Conservation (phyloP, 2,113 vertebrate genomes). For the Casuarius casuarius region DNA sequence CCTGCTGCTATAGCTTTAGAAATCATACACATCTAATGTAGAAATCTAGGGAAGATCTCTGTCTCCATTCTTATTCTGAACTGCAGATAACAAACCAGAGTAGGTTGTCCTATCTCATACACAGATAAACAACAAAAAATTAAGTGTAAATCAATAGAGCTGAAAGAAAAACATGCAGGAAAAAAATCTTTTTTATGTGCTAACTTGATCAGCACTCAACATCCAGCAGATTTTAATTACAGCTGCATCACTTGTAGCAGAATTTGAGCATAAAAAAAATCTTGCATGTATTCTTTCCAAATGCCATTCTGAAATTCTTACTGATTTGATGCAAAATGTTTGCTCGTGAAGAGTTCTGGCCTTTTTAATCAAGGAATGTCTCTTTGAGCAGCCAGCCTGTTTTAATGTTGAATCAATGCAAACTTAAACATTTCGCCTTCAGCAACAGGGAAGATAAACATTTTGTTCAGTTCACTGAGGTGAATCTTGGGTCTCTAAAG, state of each 20-base stretch:
- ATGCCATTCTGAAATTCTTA: background rate
- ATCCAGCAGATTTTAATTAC: background rate
- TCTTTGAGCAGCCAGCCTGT: background rate
- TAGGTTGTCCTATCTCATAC: background rate
- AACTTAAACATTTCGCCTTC: conserved; percentile 22
- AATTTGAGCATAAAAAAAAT: background rate
- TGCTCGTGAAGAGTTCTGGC: background rate
- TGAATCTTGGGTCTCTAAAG: conserved; percentile 21
- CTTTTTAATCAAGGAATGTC: background rate
- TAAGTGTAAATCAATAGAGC: background rate
- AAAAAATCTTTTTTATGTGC: background rate
- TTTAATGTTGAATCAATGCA: background rate
- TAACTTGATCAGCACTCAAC: background rate
- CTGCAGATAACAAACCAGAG: background rate
- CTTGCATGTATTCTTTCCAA: background rate
- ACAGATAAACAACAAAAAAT: background rate
- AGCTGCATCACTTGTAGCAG: background rate
- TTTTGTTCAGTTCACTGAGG: conserved; percentile 13
- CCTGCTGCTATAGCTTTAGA: background rate
- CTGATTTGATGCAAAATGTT: background rate
- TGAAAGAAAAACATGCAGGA: background rate
- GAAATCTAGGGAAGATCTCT: background rate
- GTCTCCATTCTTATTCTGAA: background rate
- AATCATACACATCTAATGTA: background rate
- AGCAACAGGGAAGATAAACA: background rate